Evolutionary conservation across 2,113 vertebrate species (phyloP), one percentile per base, ranked within the genome.

Genomic region (Symphodus melops): DNA sequence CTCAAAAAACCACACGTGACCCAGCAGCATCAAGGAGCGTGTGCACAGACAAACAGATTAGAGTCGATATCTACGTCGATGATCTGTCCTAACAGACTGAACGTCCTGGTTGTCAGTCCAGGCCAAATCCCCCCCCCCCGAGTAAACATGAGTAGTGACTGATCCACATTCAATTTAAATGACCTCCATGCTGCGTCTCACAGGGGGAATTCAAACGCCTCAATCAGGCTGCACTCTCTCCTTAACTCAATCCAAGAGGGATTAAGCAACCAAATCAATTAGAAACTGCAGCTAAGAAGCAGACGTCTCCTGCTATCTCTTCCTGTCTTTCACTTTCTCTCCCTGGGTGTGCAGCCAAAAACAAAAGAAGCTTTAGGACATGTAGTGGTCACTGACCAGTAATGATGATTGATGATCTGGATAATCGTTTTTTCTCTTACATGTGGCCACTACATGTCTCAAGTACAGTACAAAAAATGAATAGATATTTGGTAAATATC

Each of bases 231-330:
- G 21, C 77, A 17, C 74, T 84, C 90, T 67, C 86, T 85, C 57
- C 64, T 78, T 63, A 71, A 81, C 84, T 89, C 89, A 86, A 62
- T 92, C 87, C 80, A 75, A 83, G 54, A 64, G 88, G 90, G 91
- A 94, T 93, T 93, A 94, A 79, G 83, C 60, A 81, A 80, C 89
- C 79, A 72, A 94, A 93, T 94, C 91, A 93, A 93, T 94, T 92
- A 94, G 85, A 73, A 75, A 73, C 83, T 79, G 82, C 20, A 8
- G 77, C 81, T 81, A 82, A 91, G 90, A 86, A 73, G 83, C 75
- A 68, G 16, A 82, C 80, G 75, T 81, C 79, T 79, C 70, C 44
- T 46, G 49, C 75, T 75, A 66, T 82, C 82, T 46, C 68, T 68
- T 67, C 76, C 37, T 69, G 48, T 72, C 63, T 69, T 77, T 75